phyloP scores from a whole-genome alignment of 2,113 vertebrate species.

The Proterorhinus semilunaris region DNA sequence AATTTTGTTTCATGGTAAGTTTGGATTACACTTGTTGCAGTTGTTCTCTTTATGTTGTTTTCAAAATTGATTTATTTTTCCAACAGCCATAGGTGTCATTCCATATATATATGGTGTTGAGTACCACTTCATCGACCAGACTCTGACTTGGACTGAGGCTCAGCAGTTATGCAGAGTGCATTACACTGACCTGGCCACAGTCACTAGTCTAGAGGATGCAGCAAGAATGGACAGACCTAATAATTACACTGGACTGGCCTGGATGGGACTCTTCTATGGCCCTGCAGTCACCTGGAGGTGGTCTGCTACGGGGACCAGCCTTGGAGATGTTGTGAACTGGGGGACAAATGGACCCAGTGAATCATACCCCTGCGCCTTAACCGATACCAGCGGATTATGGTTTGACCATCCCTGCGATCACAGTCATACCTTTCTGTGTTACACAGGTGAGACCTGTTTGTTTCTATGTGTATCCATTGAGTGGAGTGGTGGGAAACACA shows the following conservation, averaged over 20 bases:
- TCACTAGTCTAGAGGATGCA: not conserved
- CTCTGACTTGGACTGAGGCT: not conserved
- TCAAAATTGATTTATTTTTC: no score
- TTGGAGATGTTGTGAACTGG: not conserved
- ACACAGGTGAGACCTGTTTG: not conserved
- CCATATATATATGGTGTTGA: no score
- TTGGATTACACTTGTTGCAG: no score
- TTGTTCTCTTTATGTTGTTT: no score
- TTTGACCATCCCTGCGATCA: not conserved
- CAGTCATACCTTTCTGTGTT: not conserved
- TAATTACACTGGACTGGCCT: not conserved
- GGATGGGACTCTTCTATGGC: not conserved
- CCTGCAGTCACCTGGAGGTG: not conserved
- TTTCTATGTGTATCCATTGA: no score
- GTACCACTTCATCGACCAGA: not conserved
- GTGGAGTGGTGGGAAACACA: no score
- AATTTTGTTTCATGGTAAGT: no score
- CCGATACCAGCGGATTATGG: not conserved
- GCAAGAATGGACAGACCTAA: not conserved
- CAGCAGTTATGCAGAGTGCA: not conserved
- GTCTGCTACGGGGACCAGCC: not conserved
- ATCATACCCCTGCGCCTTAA: not conserved
- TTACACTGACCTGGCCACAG: not conserved
- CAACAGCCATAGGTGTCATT: no score
- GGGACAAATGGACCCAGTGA: not conserved